These are phyloP conservation scores for Anas platyrhynchos DNA, from an alignment of 2,113 vertebrate species.

Conservation along the genomic window DNA sequence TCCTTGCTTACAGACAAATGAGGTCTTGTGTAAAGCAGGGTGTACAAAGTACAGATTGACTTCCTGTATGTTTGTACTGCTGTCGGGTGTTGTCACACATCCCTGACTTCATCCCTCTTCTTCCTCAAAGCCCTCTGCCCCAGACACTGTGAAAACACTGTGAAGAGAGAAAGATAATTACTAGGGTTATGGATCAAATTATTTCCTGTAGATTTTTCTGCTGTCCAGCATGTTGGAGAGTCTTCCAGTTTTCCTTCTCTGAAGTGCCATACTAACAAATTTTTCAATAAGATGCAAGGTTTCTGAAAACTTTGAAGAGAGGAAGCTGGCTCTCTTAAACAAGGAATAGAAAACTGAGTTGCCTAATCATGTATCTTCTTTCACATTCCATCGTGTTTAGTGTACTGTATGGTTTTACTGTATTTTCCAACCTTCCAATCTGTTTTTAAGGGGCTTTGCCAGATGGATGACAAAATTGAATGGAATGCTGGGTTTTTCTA, in stretches of 20 bases:
- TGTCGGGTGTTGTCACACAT: background rate
- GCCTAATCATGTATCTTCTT: slow-evolving; percentile 26
- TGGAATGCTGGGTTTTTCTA: background rate
- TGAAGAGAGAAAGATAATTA: slow-evolving; percentile 35
- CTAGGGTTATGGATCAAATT: slow-evolving; percentile 23
- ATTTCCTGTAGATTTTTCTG: slow-evolving; percentile 36
- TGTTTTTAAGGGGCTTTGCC: background rate
- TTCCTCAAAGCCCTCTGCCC: background rate
- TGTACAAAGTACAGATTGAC: slow-evolving; percentile 17
- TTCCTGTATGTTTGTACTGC: slow-evolving; percentile 7
- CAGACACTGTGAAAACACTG: slow-evolving; percentile 35
- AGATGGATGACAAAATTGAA: background rate
- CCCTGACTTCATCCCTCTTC: background rate
- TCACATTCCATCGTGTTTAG: slow-evolving; percentile 41
- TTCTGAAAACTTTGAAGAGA: background rate
- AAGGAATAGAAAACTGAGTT: slow-evolving; percentile 10
- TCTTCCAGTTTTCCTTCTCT: slow-evolving; percentile 41
- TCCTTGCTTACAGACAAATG: slow-evolving; percentile 42
- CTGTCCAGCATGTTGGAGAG: background rate
- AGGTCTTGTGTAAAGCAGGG: slow-evolving; percentile 29
- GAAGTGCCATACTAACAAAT: slow-evolving; percentile 55
- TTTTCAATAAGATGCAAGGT: background rate
- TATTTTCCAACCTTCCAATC: background rate
- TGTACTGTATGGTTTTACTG: background rate
- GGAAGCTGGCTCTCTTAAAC: background rate